Conservation (phyloP, 2,888 invertebrate species). For the Eilema depressum region DNA sequence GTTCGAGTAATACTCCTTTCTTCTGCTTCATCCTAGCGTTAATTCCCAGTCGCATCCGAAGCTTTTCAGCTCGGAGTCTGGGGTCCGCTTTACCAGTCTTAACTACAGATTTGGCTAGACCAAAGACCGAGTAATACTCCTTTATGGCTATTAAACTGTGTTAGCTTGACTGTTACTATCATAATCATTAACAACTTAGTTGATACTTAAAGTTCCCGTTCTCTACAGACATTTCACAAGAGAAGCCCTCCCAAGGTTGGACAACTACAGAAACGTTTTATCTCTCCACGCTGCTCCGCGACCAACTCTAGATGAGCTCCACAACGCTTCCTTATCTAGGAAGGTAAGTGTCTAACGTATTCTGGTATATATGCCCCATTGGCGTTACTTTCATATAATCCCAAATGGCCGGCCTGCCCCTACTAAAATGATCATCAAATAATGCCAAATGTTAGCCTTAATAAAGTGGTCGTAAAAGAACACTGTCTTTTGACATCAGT, state of each 20-base stretch:
- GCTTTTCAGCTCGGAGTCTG: too few species aligned
- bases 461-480: neutral
- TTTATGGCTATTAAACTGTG: too few species aligned
- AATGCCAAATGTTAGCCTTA: neutral
- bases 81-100: too few species aligned
- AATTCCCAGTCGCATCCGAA: too few species aligned
- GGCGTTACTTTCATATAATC: neutral
- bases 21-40: too few species aligned
- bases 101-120: too few species aligned
- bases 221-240: constrained; percentile 91
- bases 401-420: neutral
- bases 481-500: neutral
- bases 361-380: too few species aligned
- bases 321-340: constrained; percentile 92
- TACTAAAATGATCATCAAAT: neutral
- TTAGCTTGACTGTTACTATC: too few species aligned
- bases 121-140: too few species aligned
- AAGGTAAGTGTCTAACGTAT: constrained; percentile 87
- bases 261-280: constrained; percentile 96
- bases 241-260: constrained; percentile 94
- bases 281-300: constrained; percentile 95
- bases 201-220: constrained; percentile 43
- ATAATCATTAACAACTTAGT: constrained; percentile 8
- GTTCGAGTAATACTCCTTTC: too few species aligned
- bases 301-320: constrained; percentile 95